Conservation (phyloP, 2,888 invertebrate species). For the Cephus pygmeus region DNA sequence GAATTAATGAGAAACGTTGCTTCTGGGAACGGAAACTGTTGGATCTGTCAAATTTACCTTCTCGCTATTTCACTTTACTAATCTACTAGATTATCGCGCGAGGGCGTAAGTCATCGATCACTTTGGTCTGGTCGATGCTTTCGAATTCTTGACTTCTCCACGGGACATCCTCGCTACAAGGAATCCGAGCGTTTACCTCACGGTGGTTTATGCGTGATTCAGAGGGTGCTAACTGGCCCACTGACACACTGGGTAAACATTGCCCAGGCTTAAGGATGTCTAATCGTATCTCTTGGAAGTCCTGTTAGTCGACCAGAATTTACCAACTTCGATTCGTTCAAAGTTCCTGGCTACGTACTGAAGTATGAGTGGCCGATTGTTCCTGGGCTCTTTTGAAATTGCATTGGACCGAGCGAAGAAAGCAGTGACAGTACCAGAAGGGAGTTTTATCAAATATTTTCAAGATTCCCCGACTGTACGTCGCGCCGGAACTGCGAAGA, state of each 20-base stretch:
- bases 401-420: background rate
- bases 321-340: no score
- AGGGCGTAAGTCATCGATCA: background rate
- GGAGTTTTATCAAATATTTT: background rate
- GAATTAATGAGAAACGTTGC: background rate
- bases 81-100: background rate
- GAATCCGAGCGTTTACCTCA: background rate
- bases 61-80: background rate
- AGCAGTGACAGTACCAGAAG: background rate
- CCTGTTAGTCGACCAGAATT: background rate
- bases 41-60: background rate
- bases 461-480: background rate
- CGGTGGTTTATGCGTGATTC: background rate
- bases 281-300: background rate
- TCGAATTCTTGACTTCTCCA: background rate
- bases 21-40: background rate
- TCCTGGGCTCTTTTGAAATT: background rate
- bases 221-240: constrained; percentile 1
- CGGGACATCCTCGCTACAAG: background rate
- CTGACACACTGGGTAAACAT: constrained; percentile 7
- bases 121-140: background rate
- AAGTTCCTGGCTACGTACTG: background rate
- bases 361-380: background rate
- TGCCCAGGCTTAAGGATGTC: background rate
- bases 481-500: background rate